phyloP scores from a whole-genome alignment of 2,113 vertebrate genomes.

The Uropsilus gracilis region DNA sequence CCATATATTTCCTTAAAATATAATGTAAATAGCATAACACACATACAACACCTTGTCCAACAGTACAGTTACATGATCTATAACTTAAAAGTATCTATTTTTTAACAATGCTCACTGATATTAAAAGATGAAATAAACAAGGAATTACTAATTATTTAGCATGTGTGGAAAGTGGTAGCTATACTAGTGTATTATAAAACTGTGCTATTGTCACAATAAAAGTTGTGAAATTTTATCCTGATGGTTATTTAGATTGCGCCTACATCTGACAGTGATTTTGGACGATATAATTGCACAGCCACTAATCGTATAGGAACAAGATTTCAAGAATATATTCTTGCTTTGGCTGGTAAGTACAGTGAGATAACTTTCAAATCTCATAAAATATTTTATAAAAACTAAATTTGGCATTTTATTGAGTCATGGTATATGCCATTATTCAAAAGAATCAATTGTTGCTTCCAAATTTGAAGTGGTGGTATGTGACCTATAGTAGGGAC shows the following conservation, averaged over 20 bases:
- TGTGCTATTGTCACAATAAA: neutral
- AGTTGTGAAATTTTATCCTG: slow-evolving; percentile 26
- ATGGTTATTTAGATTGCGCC: slow-evolving; percentile 92
- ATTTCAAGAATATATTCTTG: slow-evolving; percentile 96
- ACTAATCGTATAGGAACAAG: slow-evolving; percentile 95
- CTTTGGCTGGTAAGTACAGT: slow-evolving; percentile 93
- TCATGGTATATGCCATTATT: neutral
- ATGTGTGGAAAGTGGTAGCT: neutral
- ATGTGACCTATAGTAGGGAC: neutral
- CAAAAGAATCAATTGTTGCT: neutral
- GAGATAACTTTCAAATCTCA: neutral
- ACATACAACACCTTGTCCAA: neutral
- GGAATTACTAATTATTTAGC: neutral
- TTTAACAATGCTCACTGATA: neutral
- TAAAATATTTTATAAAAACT: neutral
- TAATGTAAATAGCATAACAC: neutral
- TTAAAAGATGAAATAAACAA: neutral
- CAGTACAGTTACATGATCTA: neutral
- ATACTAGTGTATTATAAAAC: neutral
- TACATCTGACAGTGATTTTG: slow-evolving; percentile 96
- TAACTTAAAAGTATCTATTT: neutral
- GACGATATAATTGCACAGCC: slow-evolving; percentile 97
- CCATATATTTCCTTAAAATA: neutral
- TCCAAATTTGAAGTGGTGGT: neutral
- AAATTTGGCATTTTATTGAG: neutral